Evolutionary conservation across 2,888 invertebrate genomes (phyloP), one percentile per base, ranked within the genome.

Genomic region (Cabera pusaria): DNA sequence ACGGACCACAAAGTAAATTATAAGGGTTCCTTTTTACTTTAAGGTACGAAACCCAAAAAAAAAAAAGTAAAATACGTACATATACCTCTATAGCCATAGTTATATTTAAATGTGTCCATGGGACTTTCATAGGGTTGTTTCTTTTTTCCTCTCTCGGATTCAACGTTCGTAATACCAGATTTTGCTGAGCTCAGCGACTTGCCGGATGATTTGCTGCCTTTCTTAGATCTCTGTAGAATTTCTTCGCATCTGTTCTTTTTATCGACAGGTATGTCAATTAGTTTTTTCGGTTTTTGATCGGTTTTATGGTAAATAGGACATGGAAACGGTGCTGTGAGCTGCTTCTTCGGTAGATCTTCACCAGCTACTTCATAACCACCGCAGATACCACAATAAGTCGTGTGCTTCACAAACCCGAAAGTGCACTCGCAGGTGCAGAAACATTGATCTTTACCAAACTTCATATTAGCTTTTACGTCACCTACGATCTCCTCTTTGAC

Each of bases 31-130:
- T n/a, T n/a, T n/a, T n/a, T n/a, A n/a, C n/a, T n/a, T n/a, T n/a
- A n/a, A n/a, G n/a, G n/a, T n/a, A n/a, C n/a, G n/a, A n/a, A n/a
- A 26, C 28, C 24, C 40, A 25, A 16, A 36, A 48, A 56, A 55
- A 48, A 53, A 54, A 46, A 50, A 31, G 37, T 29, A 6, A 21
- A 67, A 70, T 84, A 87, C 86, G 58, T 86, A 85, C 85, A 81
- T 74, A 84, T 86, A 82, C 87, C 87, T 82, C 76, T 70, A 61
- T 82, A 87, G 44, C 85, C 88, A 48, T 85, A 85, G 39, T 86
- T 83, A 51, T 83, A 87, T 67, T 83, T 79, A 53, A 87, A 85
- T 64, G 73, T 74, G 19, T 75, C 14, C 14, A 14, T 14, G 4
- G 14, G 14, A 14, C 4, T 14, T 14, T 14, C n/a, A n/a, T n/a